Percentiles rank a stretch among this genome's conserved stretches.
These are phyloP conservation scores for Spizaetus ornatus DNA, from an alignment of 2,113 vertebrate genomes.

Conservation along the genomic window DNA sequence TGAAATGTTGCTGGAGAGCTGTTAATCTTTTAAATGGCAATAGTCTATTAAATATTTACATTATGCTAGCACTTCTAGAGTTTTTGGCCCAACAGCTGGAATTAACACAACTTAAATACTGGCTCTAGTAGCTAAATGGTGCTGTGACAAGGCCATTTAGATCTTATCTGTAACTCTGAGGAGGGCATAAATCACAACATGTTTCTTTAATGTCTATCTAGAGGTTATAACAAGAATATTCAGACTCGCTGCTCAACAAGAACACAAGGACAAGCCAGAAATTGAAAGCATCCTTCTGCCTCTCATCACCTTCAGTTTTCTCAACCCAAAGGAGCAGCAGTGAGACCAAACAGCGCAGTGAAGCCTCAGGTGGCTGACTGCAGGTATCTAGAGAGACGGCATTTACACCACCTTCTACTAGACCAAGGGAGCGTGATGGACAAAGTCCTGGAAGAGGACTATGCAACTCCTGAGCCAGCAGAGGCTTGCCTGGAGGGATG, in stretches of 20 bases:
- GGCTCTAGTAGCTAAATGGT: slow-evolving; percentile 10
- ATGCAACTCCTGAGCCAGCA: not conserved
- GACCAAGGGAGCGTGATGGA: not conserved
- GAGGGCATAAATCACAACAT: slow-evolving; percentile 7
- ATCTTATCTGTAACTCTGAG: slow-evolving; percentile 32
- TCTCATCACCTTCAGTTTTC: not conserved
- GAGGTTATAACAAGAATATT: not conserved
- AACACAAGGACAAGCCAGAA: not conserved
- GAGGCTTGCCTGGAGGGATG: not conserved
- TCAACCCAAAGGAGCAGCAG: not conserved
- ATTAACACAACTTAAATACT: slow-evolving; percentile 2
- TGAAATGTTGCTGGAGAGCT: not conserved
- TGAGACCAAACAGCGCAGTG: fast-evolving
- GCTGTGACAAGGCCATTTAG: slow-evolving; percentile 24
- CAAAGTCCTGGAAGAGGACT: not conserved
- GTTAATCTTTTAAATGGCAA: slow-evolving; percentile 64
- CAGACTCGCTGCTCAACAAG: not conserved
- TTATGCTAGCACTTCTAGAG: slow-evolving; percentile 12
- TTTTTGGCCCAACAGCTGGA: slow-evolving; percentile 4
- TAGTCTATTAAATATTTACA: slow-evolving; percentile 65
- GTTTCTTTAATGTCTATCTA: slow-evolving; percentile 13
- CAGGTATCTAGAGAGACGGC: not conserved
- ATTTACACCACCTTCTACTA: not conserved
- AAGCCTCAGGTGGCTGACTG: not conserved
- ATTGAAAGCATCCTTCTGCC: slow-evolving; percentile 24